These are phyloP conservation scores for Taenaris catops DNA, from an alignment of 2,888 invertebrate genomes.

Conservation along the genomic window DNA sequence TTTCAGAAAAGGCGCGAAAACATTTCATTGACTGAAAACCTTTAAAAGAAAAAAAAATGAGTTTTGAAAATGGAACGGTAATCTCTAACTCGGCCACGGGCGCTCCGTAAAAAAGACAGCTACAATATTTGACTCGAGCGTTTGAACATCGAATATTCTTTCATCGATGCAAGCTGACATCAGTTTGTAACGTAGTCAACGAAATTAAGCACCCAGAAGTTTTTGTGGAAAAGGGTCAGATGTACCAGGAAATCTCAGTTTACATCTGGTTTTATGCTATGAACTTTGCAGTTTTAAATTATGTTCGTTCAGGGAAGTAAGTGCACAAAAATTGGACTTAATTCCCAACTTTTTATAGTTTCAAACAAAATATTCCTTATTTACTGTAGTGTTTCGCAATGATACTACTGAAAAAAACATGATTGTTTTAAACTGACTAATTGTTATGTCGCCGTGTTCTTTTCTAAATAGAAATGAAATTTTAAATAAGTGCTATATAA, in stretches of 20 bases:
- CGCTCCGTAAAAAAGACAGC: slow-evolving; percentile 64
- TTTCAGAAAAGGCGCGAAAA: slow-evolving; percentile 31
- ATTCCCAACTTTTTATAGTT: too few relatives aligned
- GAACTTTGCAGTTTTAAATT: too few relatives aligned
- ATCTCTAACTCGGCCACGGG: slow-evolving; percentile 76
- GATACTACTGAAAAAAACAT: too few relatives aligned
- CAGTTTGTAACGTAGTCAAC: slow-evolving; percentile 3
- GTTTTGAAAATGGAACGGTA: slow-evolving; percentile 71
- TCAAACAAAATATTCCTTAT: too few relatives aligned
- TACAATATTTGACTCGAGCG: slow-evolving; percentile 43
- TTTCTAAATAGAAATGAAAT: too few relatives aligned
- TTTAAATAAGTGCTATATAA: too few relatives aligned
- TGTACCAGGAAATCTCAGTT: background rate
- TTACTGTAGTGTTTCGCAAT: too few relatives aligned
- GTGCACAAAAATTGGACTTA: too few relatives aligned
- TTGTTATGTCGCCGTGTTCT: too few relatives aligned
- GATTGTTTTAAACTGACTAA: too few relatives aligned
- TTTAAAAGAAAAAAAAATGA: slow-evolving; percentile 46
- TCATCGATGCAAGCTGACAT: slow-evolving; percentile 31
- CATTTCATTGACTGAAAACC: slow-evolving; percentile 34
- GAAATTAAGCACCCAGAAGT: background rate
- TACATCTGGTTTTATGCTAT: too few relatives aligned
- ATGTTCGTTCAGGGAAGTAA: too few relatives aligned
- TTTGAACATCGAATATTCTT: slow-evolving; percentile 42
- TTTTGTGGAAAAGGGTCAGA: slow-evolving; percentile 1